phyloP scores from a whole-genome alignment of 2,113 vertebrate genomes.

The Megalops atlanticus region DNA sequence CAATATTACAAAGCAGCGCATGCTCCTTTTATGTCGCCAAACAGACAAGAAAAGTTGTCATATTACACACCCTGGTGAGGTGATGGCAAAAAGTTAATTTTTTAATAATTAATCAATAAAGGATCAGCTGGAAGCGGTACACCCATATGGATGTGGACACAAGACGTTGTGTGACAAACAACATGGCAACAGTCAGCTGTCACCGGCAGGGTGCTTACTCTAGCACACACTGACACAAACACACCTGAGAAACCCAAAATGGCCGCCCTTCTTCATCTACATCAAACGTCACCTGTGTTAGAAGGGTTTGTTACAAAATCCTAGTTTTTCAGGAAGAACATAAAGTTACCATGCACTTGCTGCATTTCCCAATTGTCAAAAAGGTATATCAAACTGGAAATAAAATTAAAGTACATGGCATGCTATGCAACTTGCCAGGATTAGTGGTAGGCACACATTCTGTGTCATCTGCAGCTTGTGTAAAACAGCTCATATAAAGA shows the following conservation, averaged over 20 bases:
- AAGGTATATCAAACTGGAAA: neutral
- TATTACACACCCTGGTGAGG: constrained; percentile 36
- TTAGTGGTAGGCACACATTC: neutral
- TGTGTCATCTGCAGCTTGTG: neutral
- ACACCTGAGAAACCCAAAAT: constrained; percentile 82
- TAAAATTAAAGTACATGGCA: neutral
- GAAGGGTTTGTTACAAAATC: constrained; percentile 77
- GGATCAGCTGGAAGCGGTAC: constrained; percentile 8
- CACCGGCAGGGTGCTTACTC: constrained; percentile 65
- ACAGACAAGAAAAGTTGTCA: neutral
- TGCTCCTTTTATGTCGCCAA: constrained; percentile 22
- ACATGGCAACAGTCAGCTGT: constrained; percentile 60
- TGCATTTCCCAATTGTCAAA: constrained; percentile 15
- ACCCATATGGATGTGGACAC: constrained; percentile 26
- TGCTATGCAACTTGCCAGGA: neutral
- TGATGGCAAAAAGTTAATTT: constrained; percentile 21
- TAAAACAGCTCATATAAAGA: neutral
- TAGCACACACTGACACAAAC: constrained; percentile 67
- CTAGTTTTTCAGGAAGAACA: constrained; percentile 47
- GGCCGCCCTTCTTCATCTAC: constrained; percentile 86
- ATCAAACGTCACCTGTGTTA: constrained; percentile 92
- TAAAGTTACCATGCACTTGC: constrained; percentile 52
- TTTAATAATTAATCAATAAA: constrained; percentile 8
- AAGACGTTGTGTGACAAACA: constrained; percentile 54
- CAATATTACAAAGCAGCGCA: neutral